Evolutionary conservation across 2,888 invertebrate species (phyloP), one percentile per base, ranked within the genome.

Genomic region (Drosophila antonietae): DNA sequence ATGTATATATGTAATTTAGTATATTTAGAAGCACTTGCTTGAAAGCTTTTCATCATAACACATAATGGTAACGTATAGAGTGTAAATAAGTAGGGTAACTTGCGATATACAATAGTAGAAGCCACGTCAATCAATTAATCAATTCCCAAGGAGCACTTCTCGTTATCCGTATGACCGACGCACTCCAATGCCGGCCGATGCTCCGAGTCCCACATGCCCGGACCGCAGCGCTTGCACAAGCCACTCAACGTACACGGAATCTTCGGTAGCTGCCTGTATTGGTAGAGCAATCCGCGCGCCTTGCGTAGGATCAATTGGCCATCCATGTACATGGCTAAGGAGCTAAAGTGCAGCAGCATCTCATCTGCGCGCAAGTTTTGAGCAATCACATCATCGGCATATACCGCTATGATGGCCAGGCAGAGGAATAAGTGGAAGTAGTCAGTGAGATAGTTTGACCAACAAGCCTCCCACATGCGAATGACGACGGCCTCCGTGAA

Each of bases 321-420:
- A 91, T 98, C 98, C 98, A 99, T 99, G 92, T 98, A 98, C 97
- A 98, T 98, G 28, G 98, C 98, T 80, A 99, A 94, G 12, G 98
- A 98, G 91, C 98, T 98, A 92, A 99, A 99, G 93, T 98, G 97
- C 68, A 98, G 93, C 60, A 99, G 93, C 96, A 98, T 98, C 92
- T 98, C 98, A 91, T 99, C 98, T 9, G 98, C 96, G 81, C 97
- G 95, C 55, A 98, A 94, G 90, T 97, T 96, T 93, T 98, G 98
- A 39, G 97, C 97, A 76, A 98, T 96, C 61, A 98, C 97, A 93
- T 98, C 98, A 89, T 97, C 97, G 4, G 96, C 96, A 91, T 98
- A 99, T 37, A 98, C 97, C 46, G 97, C 96, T 74, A 98, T 96
- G 88, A 99, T 98, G 62, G 98, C 97, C 81, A 98, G 94, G 91